Conservation (phyloP, 2,113 vertebrate genomes). For the Triplophysa siluroides region DNA sequence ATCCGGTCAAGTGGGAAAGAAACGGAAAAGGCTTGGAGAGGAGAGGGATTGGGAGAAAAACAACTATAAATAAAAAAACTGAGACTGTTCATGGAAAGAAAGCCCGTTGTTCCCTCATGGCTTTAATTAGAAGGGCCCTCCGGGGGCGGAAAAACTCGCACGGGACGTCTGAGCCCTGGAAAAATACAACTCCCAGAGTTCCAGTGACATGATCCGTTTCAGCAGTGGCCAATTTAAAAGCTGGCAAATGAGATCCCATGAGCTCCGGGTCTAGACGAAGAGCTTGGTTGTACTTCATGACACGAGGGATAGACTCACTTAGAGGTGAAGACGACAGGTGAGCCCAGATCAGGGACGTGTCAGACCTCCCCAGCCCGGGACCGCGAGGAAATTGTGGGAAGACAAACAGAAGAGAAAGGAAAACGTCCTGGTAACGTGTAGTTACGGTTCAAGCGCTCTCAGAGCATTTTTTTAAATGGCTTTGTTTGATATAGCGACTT, state of each 20-base stretch:
- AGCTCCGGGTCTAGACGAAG: constrained; percentile 28
- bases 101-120: constrained; percentile 14
- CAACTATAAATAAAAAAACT: background rate
- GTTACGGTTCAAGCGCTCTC: background rate
- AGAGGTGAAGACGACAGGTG: background rate
- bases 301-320: background rate
- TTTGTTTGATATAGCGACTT: constrained; percentile 27
- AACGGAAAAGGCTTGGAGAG: constrained; percentile 3
- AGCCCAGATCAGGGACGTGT: constrained; percentile 1
- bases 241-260: constrained; percentile 45
- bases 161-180: constrained; percentile 28
- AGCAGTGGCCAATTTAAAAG: constrained; percentile 23
- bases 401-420: background rate
- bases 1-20: constrained; percentile 15
- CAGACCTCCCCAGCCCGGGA: background rate
- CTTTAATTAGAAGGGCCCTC: constrained; percentile 30
- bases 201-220: constrained; percentile 23
- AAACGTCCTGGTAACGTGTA: constrained; percentile 42
- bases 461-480: constrained; percentile 43
- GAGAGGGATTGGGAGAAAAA: background rate
- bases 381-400: background rate
- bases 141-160: background rate
- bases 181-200: constrained; percentile 38
- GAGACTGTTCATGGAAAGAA: constrained; percentile 24
- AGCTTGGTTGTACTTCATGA: background rate